Evolutionary conservation across 2,888 invertebrate species (phyloP), one percentile per base, ranked within the genome.

Genomic region (Drosophila monieri): DNA sequence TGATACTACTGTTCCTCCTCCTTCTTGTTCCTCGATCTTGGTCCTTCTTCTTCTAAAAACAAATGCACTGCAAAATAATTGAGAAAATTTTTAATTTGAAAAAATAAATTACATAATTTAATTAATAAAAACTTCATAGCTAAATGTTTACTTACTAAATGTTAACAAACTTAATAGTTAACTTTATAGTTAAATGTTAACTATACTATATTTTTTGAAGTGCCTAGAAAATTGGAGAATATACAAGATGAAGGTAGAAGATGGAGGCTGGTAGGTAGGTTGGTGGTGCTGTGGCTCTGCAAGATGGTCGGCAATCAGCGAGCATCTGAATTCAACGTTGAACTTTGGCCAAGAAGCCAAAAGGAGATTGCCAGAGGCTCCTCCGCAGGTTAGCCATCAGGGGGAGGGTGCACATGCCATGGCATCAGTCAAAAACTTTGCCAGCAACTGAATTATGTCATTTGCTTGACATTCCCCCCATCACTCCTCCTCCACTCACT

Each of bases 391-490:
- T 32, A 32, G 32, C 32, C 49, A 6, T 10, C 27, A 5, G 12
- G 51, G 21, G 35, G 10, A 5, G 6, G 27, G 46, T 47, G 27
- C 53, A 61, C 59, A 21, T 48, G 75, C 61, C 59, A 68, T 52
- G 54, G 32, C 81, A 83, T 83, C 88, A 77, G 86, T 88, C 86
- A 83, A 83, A 65, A 83, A 83, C 76, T 84, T 84, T 84, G 80
- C 84, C 80, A 86, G 76, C 85, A 88, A 84, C 88, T 86, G 83
- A 84, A 84, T 84, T 88, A 88, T 84, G 83, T 88, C 86, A 84
- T 88, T 83, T 80, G 86, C 78, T 83, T 80, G 86, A 70, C 80
- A 59, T 59, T 62, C 27, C 21, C 18, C 41, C 52, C 52, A 57
- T 41, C 53, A 15, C 66, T 44, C 65, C 10, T 18, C 3, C 9